Conservation (phyloP, 2,113 vertebrate species). For the Mastomys coucha region DNA sequence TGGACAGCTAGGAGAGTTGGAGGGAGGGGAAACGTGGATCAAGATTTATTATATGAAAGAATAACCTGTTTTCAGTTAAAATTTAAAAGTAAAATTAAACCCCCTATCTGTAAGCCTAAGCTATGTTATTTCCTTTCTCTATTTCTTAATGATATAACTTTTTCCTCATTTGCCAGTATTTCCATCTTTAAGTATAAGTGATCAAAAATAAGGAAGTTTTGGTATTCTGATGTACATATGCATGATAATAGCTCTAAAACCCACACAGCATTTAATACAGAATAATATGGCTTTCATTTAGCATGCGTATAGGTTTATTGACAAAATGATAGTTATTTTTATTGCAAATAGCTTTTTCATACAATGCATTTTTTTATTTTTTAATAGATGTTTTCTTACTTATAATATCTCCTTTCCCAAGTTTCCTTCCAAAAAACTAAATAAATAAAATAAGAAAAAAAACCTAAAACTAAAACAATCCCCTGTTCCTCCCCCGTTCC, state of each 20-base stretch:
- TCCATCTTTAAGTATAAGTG: not conserved
- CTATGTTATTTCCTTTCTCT: not conserved
- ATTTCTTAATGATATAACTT: constrained; percentile 32
- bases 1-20: not conserved
- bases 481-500: no score
- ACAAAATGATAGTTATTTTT: not conserved
- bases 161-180: not conserved
- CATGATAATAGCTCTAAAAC: constrained; percentile 2
- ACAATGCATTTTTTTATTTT: not conserved
- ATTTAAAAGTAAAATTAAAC: constrained; percentile 9
- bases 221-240: not conserved
- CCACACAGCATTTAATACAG: not conserved
- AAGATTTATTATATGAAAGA: not conserved
- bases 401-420: no score
- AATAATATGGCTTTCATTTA: not conserved
- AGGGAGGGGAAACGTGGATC: not conserved
- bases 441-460: no score
- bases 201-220: constrained; percentile 23
- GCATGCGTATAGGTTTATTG: not conserved
- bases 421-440: no score
- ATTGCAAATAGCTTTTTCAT: not conserved
- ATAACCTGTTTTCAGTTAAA: not conserved
- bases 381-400: no score
- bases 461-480: no score
- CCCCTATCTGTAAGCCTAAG: not conserved